Evolutionary conservation across 2,797 vertebrate species (phyloP).

Genomic region (Nannoperca australis): DNA sequence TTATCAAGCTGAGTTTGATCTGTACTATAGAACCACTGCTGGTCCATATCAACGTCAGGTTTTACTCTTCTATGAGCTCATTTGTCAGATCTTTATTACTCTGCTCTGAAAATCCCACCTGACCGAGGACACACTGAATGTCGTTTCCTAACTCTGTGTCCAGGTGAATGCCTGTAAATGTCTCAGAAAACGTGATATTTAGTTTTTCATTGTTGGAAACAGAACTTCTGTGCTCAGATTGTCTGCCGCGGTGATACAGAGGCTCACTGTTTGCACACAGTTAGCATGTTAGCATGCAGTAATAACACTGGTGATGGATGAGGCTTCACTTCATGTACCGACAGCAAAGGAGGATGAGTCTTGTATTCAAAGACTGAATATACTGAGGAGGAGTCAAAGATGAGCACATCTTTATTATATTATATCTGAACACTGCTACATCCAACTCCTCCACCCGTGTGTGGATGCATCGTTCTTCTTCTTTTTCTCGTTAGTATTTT

Average conservation of each 20-base stretch:
- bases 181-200: background rate
- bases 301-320: background rate
- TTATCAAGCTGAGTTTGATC: slow-evolving; percentile 6
- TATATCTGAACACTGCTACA: background rate
- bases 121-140: background rate
- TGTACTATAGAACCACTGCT: background rate
- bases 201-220: background rate
- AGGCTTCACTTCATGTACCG: background rate
- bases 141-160: no score
- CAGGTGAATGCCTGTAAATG: no score
- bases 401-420: background rate
- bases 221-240: background rate
- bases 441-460: background rate
- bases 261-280: background rate
- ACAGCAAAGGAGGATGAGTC: background rate
- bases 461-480: background rate
- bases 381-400: background rate
- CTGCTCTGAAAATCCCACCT: background rate
- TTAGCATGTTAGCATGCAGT: background rate
- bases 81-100: slow-evolving; percentile 8
- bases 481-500: background rate
- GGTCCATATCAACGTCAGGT: slow-evolving; percentile 2
- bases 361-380: background rate
- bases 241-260: background rate
- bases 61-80: background rate